Base-by-base conservation (phyloP, 2,888 invertebrate species). In the Hypomecis punctinalis region DNA sequence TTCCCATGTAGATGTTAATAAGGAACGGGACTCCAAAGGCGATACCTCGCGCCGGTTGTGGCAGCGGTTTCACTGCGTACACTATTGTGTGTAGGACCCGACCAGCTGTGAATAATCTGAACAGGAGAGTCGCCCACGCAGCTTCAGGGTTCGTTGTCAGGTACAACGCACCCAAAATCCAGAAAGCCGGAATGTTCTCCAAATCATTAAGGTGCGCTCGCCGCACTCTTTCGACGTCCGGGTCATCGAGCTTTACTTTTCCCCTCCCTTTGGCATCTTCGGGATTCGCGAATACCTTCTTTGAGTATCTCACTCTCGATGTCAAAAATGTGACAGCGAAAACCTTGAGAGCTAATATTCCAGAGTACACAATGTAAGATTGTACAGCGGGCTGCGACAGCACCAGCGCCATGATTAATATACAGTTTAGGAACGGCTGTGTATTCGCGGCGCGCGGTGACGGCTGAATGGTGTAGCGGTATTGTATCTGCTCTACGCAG, bases 151-250 rank as follows among this genome's bases (percentile, higher is more conserved):
- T 88, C 0, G 95, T 95, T 35, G 94, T 86, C 61, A 95, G 78
- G 85, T 95, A 96, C 60, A 95, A 79, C 8, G 94, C 90, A 5
- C 94, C 94, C 42, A 94, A 82, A n/a, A 95, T 74, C 80, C 95
- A 91, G 79, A 96, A 96, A 0, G 94, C 90, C 0, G 94, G 92
- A 64, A 96, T 95, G 82, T 96, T 96, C 84, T 96, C 96, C 82
- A 96, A 77, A 80, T 96, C 96, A 77, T 96, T 96, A 73, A 94
- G 88, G 79, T 96, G 96, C 10, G 95, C 96, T 77, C 95, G 85
- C 3, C 91, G 79, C 2, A 85, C 70, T 5, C 91, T 78, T 72
- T 91, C 91, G 33, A 91, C 80, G 1, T 70, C 73, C 0, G 79
- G 83, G 66, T 91, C 88, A 42, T 89, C 89, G 43, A 68, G 80